Base-by-base conservation (phyloP, 2,888 invertebrate species). In the Parnassius smintheus region DNA sequence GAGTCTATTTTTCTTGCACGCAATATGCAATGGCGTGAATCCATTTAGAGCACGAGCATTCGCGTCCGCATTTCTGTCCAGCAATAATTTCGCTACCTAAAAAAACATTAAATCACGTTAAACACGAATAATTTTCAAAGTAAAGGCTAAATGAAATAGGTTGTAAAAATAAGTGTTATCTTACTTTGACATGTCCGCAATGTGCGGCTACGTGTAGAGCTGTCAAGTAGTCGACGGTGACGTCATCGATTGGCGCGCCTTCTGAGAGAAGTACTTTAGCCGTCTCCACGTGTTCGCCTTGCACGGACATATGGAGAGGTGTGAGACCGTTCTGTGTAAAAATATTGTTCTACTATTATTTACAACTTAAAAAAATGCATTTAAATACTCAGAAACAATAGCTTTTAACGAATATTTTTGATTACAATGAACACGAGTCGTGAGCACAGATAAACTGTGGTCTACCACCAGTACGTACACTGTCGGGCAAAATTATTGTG, bases 261-360 rank as follows among this genome's bases (percentile, higher is more conserved):
- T 98, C 97, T 72, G 97, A 94, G 11, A 99, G 93, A 9, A 99
- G 93, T 58, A 98, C 96, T 60, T 98, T 94, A 7, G 99, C 99
- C 65, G 98, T 98, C 86, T 98, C 98, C 70, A 98, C 98, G 85
- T 99, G 99, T 88, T 99, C 99, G 67, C 99, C 99, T 89, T 99
- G 99, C 59, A 98, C 97, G 65, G 99, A 97, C 99, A 99, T 99
- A 91, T 99, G 99, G 71, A 99, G 93, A 50, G 99, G 98, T n/a
- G 98, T 97, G 70, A 99, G 92, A 12, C 99, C 97, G 81, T 97
- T 97, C 95, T 96, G 83, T 2, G 85, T 83, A 62, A 0, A 65
- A 57, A 60, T 46, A 41, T 51, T 46, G 25, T 18, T 53, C 13
- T 35, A n/a, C 9, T 25, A 61, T 46, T 10, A 42, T 18, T 18